Evolutionary conservation across 2,888 invertebrate genomes (phyloP).

Genomic region (Eristalis tenax): DNA sequence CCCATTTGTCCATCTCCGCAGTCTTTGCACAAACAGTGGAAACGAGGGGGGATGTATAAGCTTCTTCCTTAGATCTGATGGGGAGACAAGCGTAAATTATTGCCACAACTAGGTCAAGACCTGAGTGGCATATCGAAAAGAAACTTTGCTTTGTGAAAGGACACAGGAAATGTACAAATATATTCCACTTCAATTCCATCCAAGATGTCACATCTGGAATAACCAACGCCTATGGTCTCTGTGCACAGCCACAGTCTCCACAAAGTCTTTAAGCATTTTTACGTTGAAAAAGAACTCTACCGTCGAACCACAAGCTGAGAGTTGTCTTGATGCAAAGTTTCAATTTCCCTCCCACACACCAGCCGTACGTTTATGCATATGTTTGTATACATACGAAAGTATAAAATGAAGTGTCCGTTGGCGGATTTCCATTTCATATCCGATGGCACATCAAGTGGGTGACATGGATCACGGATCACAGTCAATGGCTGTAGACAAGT

Average conservation of each 20-base stretch:
- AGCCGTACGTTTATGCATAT: not conserved
- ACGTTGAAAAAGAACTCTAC: constrained; percentile 27
- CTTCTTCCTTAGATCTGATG: not conserved
- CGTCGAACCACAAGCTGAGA: constrained; percentile 1
- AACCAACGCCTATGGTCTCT: not conserved
- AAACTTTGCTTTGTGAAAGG: not conserved
- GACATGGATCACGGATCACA: constrained; percentile 10
- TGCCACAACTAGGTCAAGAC: constrained; percentile 4
- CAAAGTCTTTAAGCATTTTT: constrained; percentile 25
- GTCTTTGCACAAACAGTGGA: not conserved
- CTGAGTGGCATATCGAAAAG: not conserved
- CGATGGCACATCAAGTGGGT: constrained; percentile 14
- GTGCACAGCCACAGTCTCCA: not conserved
- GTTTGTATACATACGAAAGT: not conserved
- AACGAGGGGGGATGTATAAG: not conserved
- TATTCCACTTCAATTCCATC: not conserved
- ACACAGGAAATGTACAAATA: not conserved
- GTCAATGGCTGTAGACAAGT: not conserved
- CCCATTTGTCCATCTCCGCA: not conserved
- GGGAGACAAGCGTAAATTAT: not conserved
- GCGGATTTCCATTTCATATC: constrained; percentile 19
- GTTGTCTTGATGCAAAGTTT: constrained; percentile 3
- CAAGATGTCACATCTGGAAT: not conserved
- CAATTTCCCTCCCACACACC: not conserved
- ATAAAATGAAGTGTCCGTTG: not conserved